phyloP scores from a whole-genome alignment of 2,113 vertebrate genomes.

The Labeo catla region DNA sequence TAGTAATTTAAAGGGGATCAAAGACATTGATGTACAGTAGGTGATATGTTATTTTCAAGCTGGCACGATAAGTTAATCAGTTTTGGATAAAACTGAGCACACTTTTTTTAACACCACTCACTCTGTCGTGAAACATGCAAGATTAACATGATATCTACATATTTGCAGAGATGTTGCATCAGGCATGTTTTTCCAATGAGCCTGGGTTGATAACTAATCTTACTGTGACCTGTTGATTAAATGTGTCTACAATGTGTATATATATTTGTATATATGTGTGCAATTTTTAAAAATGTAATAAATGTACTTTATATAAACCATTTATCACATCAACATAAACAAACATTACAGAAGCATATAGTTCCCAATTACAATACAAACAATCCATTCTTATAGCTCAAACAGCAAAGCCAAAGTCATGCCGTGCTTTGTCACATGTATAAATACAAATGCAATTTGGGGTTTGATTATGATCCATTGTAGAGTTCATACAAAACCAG shows the following conservation, averaged over 20 bases:
- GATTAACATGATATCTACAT: neutral
- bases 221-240: neutral
- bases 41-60: no score
- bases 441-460: neutral
- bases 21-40: no score
- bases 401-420: neutral
- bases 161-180: neutral
- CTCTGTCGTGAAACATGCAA: neutral
- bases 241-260: neutral
- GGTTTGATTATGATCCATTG: neutral
- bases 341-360: neutral
- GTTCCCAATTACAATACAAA: no score
- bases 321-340: no score
- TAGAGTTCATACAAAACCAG: no score
- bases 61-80: no score
- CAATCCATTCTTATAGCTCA: neutral
- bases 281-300: no score
- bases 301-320: no score
- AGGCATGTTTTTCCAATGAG: neutral
- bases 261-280: neutral
- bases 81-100: neutral
- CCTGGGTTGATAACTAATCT: neutral
- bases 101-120: neutral
- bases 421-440: neutral
- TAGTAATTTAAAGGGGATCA: no score